Base-by-base conservation (phyloP, 23 tunicate genomes). In the Halocynthia aurantium region DNA sequence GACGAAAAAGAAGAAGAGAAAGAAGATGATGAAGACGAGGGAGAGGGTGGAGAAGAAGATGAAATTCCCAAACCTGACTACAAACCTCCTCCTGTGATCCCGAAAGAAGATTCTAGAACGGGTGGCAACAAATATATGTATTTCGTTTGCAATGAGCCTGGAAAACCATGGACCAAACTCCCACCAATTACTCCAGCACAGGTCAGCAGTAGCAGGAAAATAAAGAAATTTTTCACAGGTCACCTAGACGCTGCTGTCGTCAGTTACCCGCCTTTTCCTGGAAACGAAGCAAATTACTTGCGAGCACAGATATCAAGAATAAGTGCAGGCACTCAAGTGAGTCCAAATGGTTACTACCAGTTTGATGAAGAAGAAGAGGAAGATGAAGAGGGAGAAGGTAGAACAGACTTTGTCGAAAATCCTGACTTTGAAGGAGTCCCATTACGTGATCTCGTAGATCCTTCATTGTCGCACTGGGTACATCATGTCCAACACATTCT, bases 351-450 rank as follows among this genome's bases (percentile, higher is more conserved):
- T 15, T 88, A 51, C 63, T 94, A 88, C 62, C 95, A 88, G 58
- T 94, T 94, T 61, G 95, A 84, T 70, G 99, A 94, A 51, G 99
- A 94, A 66, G 99, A 94, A 52, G 99, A 94, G 73, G 91, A 88
- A 66, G 99, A 94, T 62, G 99, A 94, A 22, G 99, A 94, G 51
- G 95, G 84, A 11, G 94, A 87, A 63, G 95, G 89, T 8, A 74
- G 90, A 15, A 88, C 95, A 6, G 95, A 94, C 72, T 94, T 84
- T 71, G 84, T 82, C 22, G 91, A 94, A 69, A 94, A 89, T 83
- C 95, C 96, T 0, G 96, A 94, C 66, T 94, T 88, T 76, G 99
- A 88, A 63, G 89, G 89, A 31, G 63, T 88, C 50, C 82, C 99
- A 60, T 70, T 88, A 19, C 95, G 99, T n/a, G 99, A 94, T 57